Base-by-base conservation (phyloP, 92 coral and sea anemone genomes). In the Parazoanthus atlanticus region DNA sequence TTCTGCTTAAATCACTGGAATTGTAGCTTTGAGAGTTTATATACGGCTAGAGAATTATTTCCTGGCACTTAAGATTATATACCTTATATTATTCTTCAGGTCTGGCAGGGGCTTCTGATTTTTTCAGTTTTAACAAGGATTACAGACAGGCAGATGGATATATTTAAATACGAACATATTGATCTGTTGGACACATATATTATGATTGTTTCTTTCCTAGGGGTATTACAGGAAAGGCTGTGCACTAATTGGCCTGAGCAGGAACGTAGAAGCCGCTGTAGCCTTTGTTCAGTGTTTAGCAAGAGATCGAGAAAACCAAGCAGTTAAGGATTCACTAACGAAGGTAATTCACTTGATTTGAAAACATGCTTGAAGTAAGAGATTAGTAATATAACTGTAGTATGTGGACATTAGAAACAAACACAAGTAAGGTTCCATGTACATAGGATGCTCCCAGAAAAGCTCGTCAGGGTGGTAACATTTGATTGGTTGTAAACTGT, bases 201-300 rank as follows among this genome's bases (percentile, higher is more conserved):
- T 30, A 28, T 6, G 28, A 29, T 29, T 26, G 1, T 66, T n/a
- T 61, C 33, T 76, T 7, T 43, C 23, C 47, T 52, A 96, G 99
- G 99, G 98, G 2, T 92, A 86, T 49, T 95, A 96, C 90, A 90
- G 98, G 43, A 95, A 89, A 85, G 99, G 94, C 16, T 95, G 98
- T 89, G 99, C 99, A 23, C 85, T 95, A 31, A 43, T 96, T 86
- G 98, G 98, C 33, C 90, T 96, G n/a, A 85, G 93, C 19, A 92
- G 86, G 75, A 92, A 91, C 73, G 69, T 91, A 10, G 95, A 95
- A 46, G 99, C 99, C 67, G 92, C 91, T 40, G 88, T 84, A 28
- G 91, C 94, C 34, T 95, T 93, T 85, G 71, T 93, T n/a, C 93
- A 92, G 36, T 89, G 96, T 88, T 90, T 95, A 40, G 91, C 88